These are phyloP conservation scores for Philonicus albiceps DNA, from an alignment of 2,888 invertebrate species.

Conservation along the genomic window DNA sequence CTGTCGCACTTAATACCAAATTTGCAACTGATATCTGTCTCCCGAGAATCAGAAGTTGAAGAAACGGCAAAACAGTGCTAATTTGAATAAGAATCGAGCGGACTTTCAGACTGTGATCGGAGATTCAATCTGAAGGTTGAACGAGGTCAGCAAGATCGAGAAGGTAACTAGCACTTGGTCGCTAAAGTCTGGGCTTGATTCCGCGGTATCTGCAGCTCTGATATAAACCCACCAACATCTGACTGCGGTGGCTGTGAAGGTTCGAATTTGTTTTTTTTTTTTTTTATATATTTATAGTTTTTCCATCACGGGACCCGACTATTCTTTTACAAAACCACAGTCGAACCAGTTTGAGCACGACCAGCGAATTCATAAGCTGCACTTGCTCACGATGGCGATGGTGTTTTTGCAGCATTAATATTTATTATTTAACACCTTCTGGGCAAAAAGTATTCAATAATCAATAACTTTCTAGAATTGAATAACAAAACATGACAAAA, in stretches of 20 bases:
- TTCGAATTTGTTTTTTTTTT: not conserved
- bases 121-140: slow-evolving; percentile 12
- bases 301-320: not conserved
- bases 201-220: not conserved
- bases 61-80: not conserved
- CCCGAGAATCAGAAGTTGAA: not conserved
- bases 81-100: not conserved
- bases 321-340: not conserved
- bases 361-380: not conserved
- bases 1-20: not conserved
- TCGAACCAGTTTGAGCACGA: not conserved
- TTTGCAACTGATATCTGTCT: not conserved
- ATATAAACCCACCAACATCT: not conserved
- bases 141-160: slow-evolving; percentile 23
- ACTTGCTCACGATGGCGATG: not conserved
- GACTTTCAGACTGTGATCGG: not conserved
- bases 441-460: not conserved
- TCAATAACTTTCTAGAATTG: not conserved
- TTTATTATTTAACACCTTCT: not conserved
- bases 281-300: not conserved
- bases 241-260: not conserved
- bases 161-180: slow-evolving; percentile 9
- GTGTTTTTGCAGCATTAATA: not conserved
- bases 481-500: not conserved
- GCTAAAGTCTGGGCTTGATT: not conserved